phyloP scores from a whole-genome alignment of 2,797 vertebrate species.

The Myotis planiceps region DNA sequence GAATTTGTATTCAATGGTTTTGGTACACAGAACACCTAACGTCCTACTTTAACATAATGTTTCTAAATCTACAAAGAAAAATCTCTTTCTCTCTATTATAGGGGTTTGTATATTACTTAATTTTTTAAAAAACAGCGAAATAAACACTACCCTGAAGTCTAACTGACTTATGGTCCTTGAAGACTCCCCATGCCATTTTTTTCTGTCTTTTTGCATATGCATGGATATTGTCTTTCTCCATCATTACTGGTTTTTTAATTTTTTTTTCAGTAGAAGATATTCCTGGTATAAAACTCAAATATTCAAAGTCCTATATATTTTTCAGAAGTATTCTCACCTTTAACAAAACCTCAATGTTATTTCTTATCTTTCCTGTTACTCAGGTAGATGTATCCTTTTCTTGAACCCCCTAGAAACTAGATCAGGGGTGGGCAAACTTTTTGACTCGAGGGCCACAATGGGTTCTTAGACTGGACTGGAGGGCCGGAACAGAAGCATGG shows the following conservation, averaged over 20 bases:
- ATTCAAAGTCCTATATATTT: not conserved
- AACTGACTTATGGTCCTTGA: not conserved
- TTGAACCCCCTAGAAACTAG: not conserved
- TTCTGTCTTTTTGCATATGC: not conserved
- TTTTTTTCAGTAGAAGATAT: not conserved
- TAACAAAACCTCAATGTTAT: not conserved
- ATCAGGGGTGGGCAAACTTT: too few species aligned
- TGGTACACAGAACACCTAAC: not conserved
- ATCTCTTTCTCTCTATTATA: not conserved
- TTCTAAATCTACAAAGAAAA: not conserved
- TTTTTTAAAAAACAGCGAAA: not conserved
- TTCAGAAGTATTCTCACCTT: not conserved
- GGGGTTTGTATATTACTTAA: not conserved
- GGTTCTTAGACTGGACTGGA: too few species aligned
- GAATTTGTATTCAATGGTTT: not conserved
- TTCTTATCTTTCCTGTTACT: not conserved
- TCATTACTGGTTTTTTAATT: not conserved
- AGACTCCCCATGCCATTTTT: not conserved
- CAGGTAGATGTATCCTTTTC: not conserved
- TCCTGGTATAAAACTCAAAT: not conserved
- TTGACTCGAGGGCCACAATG: too few species aligned
- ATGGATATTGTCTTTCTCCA: not conserved
- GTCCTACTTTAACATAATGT: not conserved
- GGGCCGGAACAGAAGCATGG: too few species aligned
- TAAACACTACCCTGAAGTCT: not conserved